Evolutionary conservation across 2,888 invertebrate species (phyloP), one percentile per base, ranked within the genome.

Genomic region (Phorcus lineatus): DNA sequence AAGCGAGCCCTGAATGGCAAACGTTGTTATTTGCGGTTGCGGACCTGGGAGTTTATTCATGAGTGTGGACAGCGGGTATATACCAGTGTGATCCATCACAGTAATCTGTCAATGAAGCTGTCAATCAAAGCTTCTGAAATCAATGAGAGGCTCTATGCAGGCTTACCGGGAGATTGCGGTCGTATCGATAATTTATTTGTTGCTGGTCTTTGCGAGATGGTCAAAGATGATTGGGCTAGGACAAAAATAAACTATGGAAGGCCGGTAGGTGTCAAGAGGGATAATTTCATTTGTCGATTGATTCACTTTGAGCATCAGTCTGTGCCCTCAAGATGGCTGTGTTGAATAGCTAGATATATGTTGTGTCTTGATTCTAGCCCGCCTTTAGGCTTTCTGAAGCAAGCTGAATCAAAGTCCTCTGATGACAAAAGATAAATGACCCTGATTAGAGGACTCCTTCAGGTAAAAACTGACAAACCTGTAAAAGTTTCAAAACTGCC

Each of bases 361-460:
- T 62, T 62, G 62, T 28, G 28, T 62, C 28, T 28, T 62, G 28
- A 16, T 2, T 19, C 24, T 24, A 28, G 11, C 13, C 24, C 28
- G 28, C 62, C 62, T 24, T 13, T 11, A 28, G 62, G 62, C 62
- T 28, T 28, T 24, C 62, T 62, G 28, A 16, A 9, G 28, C 62
- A 16, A 62, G 62, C 24, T 62, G 62, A 24, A 13, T 24, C 28
- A 24, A 62, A 62, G 24, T 62, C 28, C 62, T 62, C 16, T 13
- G 57, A 57, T 57, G 62, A 62, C 62, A 62, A 62, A 62, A 62
- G 62, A 62, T 16, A 62, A 62, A 28, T 62, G 24, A 22, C 62
- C 28, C 62, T 62, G 24, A 62, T 62, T 62, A 28, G 13, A 24
- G 24, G 62, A 28, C 62, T 62, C 62, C 62, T 62, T 28, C 24